These are phyloP conservation scores for Synanthedon myopaeformis DNA, from an alignment of 2,888 invertebrate species.

Conservation along the genomic window DNA sequence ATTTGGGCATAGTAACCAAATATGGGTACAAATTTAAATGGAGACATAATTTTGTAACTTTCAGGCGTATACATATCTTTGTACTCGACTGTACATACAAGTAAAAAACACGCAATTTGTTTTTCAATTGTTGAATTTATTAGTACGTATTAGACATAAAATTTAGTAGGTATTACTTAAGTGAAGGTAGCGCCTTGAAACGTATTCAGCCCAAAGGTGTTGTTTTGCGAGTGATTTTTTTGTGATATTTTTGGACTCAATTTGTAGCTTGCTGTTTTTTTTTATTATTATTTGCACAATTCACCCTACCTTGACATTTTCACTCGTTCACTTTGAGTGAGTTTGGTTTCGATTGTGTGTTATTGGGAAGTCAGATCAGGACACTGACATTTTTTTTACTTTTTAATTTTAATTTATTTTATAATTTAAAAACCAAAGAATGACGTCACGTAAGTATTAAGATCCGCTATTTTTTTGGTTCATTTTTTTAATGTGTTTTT, in stretches of 20 bases:
- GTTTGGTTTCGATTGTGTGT: slow-evolving; percentile 37
- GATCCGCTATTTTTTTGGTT: slow-evolving; percentile 20
- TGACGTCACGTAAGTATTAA: slow-evolving; percentile 52
- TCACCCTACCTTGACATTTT: slow-evolving; percentile 66
- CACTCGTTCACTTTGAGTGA: slow-evolving; percentile 53
- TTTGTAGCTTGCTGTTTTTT: slow-evolving; percentile 51
- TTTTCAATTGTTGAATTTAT: too few species aligned
- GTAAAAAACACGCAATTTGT: too few species aligned
- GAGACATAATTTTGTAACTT: too few species aligned
- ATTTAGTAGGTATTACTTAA: too few species aligned
- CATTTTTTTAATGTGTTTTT: slow-evolving; percentile 29
- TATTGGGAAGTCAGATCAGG: slow-evolving; percentile 41
- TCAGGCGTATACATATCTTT: too few species aligned
- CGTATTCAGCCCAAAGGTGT: slow-evolving; percentile 61
- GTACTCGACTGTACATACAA: too few species aligned
- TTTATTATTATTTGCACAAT: slow-evolving; percentile 45
- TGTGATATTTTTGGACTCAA: slow-evolving; percentile 62
- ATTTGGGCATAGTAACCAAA: too few species aligned
- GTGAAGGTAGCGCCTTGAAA: background rate
- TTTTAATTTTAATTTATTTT: slow-evolving; percentile 13
- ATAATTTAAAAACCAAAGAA: slow-evolving; percentile 36
- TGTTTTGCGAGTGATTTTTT: slow-evolving; percentile 33
- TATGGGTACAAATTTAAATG: too few species aligned
- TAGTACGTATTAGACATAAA: too few species aligned
- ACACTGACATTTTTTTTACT: slow-evolving; percentile 36